A percentile compares a stretch with the other conserved stretches of the same genome.
These are phyloP conservation scores for Tuberolachnus salignus DNA, from an alignment of 2,888 invertebrate species.

Conservation along the genomic window DNA sequence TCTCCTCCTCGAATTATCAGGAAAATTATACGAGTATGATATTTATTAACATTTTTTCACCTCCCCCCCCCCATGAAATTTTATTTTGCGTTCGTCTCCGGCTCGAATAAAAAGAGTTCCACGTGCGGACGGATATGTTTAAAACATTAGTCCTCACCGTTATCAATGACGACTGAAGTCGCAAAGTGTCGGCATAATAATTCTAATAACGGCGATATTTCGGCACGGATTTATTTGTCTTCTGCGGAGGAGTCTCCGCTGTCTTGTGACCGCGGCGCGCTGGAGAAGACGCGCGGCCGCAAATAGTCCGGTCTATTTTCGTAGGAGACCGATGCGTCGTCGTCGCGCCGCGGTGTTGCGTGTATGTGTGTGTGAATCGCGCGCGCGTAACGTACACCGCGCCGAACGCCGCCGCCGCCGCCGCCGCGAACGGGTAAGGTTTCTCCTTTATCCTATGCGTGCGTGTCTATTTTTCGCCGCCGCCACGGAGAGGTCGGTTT, in stretches of 20 bases:
- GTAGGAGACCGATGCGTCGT: not conserved
- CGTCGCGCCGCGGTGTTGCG: too few species aligned
- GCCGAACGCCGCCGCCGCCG: not conserved
- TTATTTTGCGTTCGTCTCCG: too few species aligned
- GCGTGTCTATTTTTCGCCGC: conserved; percentile 44
- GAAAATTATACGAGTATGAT: too few species aligned
- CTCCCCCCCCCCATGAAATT: too few species aligned
- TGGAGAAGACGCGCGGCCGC: conserved; percentile 34
- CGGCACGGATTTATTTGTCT: not conserved
- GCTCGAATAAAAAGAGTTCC: too few species aligned
- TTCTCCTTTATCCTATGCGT: conserved; percentile 14
- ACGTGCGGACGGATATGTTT: too few species aligned
- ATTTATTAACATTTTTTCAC: too few species aligned
- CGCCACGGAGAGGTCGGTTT: conserved; percentile 46
- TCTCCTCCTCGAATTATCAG: too few species aligned
- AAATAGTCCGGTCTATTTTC: conserved; percentile 51
- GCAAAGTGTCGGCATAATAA: too few species aligned
- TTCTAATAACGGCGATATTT: not conserved
- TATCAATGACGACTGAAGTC: too few species aligned
- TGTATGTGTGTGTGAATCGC: conserved; percentile 21
- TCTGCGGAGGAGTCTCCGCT: too few species aligned
- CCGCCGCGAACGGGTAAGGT: not conserved
- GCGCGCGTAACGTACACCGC: not conserved
- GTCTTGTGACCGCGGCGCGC: not conserved
- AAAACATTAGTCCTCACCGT: too few species aligned